Base-by-base conservation (phyloP, 2,888 invertebrate species). In the Oxytorus armatus region DNA sequence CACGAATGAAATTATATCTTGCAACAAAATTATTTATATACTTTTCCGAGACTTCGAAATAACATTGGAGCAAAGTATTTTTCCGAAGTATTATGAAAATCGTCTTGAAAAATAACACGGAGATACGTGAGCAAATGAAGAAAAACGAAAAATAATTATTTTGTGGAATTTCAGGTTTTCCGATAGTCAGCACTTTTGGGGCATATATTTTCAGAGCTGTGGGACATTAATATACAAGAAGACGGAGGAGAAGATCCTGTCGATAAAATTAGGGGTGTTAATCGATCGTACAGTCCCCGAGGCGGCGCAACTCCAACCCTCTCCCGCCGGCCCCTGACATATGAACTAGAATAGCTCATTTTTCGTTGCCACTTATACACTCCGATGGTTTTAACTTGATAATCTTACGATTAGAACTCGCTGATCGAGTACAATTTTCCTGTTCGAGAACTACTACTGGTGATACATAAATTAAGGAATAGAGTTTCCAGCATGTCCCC, bases 391-490 rank as follows among this genome's bases (percentile, higher is more conserved):
- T 18, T 42, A 29, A 44, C 65, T 51, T 42, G 73, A 73, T 73
- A 68, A 78, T 73, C 66, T 73, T 29, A 29, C 14, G 65, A 77
- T 66, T 66, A 59, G 39, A 59, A 14, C 0, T 14, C 3, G n/a
- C 47, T n/a, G 55, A 39, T 39, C 59, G 57, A 65, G 55, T 36
- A 5, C 42, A 57, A 53, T 66, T 78, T 73, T 51, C 29, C 39
- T 39, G 11, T 36, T 25, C 29, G 18, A 25, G 2, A 53, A 8
- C 29, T 36, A 21, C 39, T 23, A 10, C 39, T 21, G 1, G 25
- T 18, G 53, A 68, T 47, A 68, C 78, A 68, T 78, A 78, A 78
- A 79, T 79, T 69, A 74, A 18, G 21, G 33, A 42, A 21, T 23
- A 14, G 0, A 14, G 5, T 29, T 29, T 29, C 29, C 16, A 16